Evolutionary conservation across 92 coral and sea anemone species (phyloP), one percentile per base, ranked within the genome.

Genomic region (Micromussa lordhowensis): DNA sequence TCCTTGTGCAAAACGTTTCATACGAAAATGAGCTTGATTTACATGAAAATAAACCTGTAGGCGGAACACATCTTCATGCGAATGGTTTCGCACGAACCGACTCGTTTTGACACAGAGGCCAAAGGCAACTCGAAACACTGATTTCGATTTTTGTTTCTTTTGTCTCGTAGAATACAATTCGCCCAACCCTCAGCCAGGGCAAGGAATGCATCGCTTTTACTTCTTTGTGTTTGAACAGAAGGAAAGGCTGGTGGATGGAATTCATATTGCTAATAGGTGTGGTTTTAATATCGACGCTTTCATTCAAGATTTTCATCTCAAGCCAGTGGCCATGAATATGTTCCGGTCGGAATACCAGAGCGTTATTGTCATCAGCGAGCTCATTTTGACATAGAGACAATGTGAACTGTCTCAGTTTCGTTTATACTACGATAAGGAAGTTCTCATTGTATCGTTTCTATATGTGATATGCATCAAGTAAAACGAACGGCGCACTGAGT

Each of bases 171-270:
- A 74, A 36, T 94, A 94, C 92, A 89, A 89, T 17, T 92, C 94
- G 68, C 96, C 96, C 66, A 76, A 80, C 9, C 96, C 96, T 55
- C 96, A 93, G n/a, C 44, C 81, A 28, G 96, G 94, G 28, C 70
- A 90, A 68, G 89, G 89, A 36, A 72, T 82, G 48, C 94, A 94
- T 68, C 93, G 94, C 31, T 94, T 89, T 71, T 89, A 91, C 63
- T 22, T 80, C n/a, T 88, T 80, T 68, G 91, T 87, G 48, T 94
- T 91, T 83, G 79, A 91, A 34, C 94, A 91, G 53, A 24, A 68
- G 16, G 70, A 16, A 14, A 73, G 71, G 72, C 84, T 80, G 19
- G 71, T 44, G 64, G 69, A 75, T 55, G 73, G 63, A 44, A 48
- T 78, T 21, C 68, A 77, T 32, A 85, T 82, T 35, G 55, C 79